phyloP scores from a whole-genome alignment of 2,888 invertebrate genomes.

The Drosophila borborema region DNA sequence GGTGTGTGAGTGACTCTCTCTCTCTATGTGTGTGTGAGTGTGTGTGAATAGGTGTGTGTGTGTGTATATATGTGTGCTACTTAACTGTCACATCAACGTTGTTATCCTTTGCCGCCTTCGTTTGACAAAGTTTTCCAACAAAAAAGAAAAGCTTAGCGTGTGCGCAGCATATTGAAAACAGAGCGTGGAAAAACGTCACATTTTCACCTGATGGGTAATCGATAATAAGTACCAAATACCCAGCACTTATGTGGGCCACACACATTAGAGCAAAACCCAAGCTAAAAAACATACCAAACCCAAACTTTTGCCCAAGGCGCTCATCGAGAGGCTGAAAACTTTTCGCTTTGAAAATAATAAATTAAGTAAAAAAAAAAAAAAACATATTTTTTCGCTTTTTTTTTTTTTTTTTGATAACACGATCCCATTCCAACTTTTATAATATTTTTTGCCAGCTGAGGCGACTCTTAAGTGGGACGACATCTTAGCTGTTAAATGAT shows the following conservation, averaged over 20 bases:
- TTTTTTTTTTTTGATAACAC: constrained; percentile 32
- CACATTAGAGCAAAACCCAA: constrained; percentile 19
- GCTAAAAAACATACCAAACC: not conserved
- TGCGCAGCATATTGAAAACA: constrained; percentile 70
- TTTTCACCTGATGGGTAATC: constrained; percentile 76
- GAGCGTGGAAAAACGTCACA: constrained; percentile 49
- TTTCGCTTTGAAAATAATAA: constrained; percentile 63
- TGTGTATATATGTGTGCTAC: constrained; percentile 33
- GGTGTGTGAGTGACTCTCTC: constrained; percentile 24
- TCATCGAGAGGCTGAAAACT: constrained; percentile 43
- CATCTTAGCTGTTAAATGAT: constrained; percentile 49
- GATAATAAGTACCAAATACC: constrained; percentile 69
- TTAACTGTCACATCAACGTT: constrained; percentile 59
- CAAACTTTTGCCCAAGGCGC: constrained; percentile 39
- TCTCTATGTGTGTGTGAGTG: constrained; percentile 10
- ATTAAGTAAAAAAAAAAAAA: constrained; percentile 41
- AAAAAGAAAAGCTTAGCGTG: constrained; percentile 54
- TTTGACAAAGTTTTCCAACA: constrained; percentile 70
- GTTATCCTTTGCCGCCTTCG: constrained; percentile 59
- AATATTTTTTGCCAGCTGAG: constrained; percentile 35
- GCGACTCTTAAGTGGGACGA: constrained; percentile 58
- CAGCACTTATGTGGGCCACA: constrained; percentile 34
- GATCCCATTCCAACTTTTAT: constrained; percentile 3
- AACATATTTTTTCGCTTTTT: not conserved
- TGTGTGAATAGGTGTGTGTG: constrained; percentile 8